Conservation (phyloP, 2,113 vertebrate species). For the Otis tarda region DNA sequence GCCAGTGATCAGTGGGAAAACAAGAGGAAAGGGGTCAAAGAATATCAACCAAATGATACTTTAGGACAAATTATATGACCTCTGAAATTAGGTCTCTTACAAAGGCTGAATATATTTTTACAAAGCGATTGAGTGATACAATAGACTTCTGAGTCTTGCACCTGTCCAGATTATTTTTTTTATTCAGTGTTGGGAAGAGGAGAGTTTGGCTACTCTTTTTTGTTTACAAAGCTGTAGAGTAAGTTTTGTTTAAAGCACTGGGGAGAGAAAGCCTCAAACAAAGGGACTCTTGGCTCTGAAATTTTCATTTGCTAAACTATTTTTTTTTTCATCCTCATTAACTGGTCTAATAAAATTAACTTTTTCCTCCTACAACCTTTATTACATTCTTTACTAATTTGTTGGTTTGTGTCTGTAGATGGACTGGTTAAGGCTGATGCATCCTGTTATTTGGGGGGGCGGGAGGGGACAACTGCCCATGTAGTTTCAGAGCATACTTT, state of each 20-base stretch:
- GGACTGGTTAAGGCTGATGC: background rate
- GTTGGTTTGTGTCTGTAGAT: background rate
- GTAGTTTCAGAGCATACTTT: background rate
- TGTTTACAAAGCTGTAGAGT: background rate
- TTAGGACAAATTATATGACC: background rate
- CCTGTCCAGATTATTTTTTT: background rate
- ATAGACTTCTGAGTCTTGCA: background rate
- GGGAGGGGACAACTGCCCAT: no score
- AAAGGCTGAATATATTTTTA: background rate
- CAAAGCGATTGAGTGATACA: background rate
- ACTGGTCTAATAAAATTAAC: background rate
- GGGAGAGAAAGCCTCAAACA: background rate
- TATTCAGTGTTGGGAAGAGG: background rate
- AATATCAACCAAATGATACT: background rate
- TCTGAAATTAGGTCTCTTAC: background rate
- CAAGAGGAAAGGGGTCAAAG: background rate
- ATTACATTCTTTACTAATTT: background rate
- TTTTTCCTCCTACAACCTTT: background rate
- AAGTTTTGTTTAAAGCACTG: background rate
- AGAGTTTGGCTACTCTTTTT: background rate
- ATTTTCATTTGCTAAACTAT: background rate
- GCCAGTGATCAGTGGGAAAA: background rate
- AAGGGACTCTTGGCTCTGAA: background rate
- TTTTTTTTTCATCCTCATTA: background rate
- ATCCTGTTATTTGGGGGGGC: background rate